Conservation (phyloP, 1,140 invertebrate species). For the Lepidostoma basale region DNA sequence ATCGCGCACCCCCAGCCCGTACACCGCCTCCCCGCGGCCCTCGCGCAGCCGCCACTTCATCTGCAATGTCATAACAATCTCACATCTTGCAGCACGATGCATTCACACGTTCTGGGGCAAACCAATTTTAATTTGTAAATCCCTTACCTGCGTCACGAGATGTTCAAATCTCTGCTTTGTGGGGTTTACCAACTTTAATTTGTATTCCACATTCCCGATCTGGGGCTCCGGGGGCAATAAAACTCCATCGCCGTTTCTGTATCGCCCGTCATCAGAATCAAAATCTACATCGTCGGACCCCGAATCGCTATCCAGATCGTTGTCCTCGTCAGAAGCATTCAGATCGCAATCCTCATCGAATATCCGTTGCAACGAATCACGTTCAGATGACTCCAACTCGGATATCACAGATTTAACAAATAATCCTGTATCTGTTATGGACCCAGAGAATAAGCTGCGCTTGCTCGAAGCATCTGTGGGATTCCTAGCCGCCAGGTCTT, state of each 20-base stretch:
- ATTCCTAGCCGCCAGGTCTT: too few species aligned
- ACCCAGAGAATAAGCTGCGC: constrained; percentile 25
- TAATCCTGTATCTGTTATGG: constrained; percentile 33
- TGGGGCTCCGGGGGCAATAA: constrained; percentile 86
- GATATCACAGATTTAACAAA: constrained; percentile 49
- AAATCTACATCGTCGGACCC: constrained; percentile 20
- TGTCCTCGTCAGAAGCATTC: constrained; percentile 16
- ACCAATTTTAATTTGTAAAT: neutral
- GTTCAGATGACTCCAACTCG: constrained; percentile 50
- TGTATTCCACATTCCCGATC: constrained; percentile 92
- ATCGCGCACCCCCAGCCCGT: constrained; percentile 96
- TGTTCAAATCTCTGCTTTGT: constrained; percentile 86
- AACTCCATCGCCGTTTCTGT: constrained; percentile 49
- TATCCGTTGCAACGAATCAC: constrained; percentile 47
- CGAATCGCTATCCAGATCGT: constrained; percentile 19
- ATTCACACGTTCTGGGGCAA: neutral
- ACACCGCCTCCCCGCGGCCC: constrained; percentile 92
- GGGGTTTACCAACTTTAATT: constrained; percentile 85
- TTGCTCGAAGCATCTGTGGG: neutral
- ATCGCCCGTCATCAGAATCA: constrained; percentile 12
- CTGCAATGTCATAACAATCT: constrained; percentile 50
- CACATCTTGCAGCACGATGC: neutral
- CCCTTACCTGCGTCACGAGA: constrained; percentile 79
- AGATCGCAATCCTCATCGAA: constrained; percentile 36
- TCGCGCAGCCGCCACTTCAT: constrained; percentile 89